Conservation (phyloP, 2,113 vertebrate species). For the Oreochromis aureus region DNA sequence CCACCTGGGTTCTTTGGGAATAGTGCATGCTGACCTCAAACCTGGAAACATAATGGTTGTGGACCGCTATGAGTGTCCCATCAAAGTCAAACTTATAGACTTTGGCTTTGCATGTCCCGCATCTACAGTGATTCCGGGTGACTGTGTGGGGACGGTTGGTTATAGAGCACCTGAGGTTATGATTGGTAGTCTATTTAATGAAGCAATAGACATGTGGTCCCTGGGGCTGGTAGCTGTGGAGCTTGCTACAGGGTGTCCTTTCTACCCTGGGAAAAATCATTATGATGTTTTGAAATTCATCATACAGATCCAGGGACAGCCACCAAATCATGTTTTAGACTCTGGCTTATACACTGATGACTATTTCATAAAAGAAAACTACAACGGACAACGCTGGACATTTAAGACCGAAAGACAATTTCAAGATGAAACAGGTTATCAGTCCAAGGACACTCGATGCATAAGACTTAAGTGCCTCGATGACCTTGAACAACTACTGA, state of each 20-base stretch:
- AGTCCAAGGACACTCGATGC: too few species aligned
- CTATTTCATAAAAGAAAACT: too few species aligned
- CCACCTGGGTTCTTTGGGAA: not conserved
- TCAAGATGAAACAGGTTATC: too few species aligned
- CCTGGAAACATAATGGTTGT: not conserved
- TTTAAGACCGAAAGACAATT: too few species aligned
- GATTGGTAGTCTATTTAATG: not conserved
- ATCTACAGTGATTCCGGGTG: accelerated
- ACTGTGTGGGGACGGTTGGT: not conserved
- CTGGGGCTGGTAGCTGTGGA: not conserved
- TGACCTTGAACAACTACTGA: too few species aligned
- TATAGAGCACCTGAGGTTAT: not conserved
- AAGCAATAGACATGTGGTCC: not conserved
- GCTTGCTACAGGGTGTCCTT: accelerated
- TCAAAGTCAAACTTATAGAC: not conserved
- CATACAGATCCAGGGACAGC: not conserved
- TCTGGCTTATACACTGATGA: too few species aligned
- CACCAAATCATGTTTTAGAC: too few species aligned
- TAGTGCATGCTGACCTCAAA: not conserved
- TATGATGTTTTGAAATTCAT: not conserved
- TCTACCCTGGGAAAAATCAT: accelerated
- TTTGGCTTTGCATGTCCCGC: accelerated
- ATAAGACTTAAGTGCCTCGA: too few species aligned
- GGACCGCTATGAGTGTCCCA: accelerated
- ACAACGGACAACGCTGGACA: too few species aligned